Percentiles rank a stretch among this genome's conserved stretches.
Conservation (phyloP, 2,797 vertebrate species). For the Hylomyscus alleni region DNA sequence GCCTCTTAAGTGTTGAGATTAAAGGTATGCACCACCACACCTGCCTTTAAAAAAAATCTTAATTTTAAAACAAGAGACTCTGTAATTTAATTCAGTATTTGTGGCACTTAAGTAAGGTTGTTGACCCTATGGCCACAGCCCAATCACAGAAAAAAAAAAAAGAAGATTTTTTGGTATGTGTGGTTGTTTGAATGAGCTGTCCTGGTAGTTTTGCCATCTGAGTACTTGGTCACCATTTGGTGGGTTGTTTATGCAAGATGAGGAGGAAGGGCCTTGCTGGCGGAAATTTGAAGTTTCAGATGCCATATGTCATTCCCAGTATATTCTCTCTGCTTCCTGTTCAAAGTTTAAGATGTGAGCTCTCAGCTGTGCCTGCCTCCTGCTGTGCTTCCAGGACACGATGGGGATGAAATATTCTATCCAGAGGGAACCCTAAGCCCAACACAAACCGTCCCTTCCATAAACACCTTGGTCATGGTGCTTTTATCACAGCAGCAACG, state of each 20-base stretch:
- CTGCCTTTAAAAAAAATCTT: neutral
- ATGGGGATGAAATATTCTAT: neutral
- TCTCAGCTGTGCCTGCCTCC: neutral
- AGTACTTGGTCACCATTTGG: neutral
- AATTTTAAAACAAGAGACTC: constrained; percentile 11
- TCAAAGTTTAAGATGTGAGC: neutral
- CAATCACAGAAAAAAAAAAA: neutral
- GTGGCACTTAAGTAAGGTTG: neutral
- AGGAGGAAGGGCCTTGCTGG: neutral
- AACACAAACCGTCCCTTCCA: neutral
- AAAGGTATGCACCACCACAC: neutral
- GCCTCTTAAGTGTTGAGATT: neutral
- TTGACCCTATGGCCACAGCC: neutral
- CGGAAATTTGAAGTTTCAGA: neutral
- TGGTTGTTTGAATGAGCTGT: neutral
- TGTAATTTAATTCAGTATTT: neutral
- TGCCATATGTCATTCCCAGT: neutral
- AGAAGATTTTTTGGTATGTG: neutral
- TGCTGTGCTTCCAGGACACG: no score
- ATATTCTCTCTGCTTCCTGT: neutral
- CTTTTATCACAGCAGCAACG: no score
- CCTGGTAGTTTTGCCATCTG: no score
- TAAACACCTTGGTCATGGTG: neutral
- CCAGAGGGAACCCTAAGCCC: no score
- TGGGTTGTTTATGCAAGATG: neutral